phyloP scores from a whole-genome alignment of 1,140 invertebrate species.

The Calliopsis andreniformis region DNA sequence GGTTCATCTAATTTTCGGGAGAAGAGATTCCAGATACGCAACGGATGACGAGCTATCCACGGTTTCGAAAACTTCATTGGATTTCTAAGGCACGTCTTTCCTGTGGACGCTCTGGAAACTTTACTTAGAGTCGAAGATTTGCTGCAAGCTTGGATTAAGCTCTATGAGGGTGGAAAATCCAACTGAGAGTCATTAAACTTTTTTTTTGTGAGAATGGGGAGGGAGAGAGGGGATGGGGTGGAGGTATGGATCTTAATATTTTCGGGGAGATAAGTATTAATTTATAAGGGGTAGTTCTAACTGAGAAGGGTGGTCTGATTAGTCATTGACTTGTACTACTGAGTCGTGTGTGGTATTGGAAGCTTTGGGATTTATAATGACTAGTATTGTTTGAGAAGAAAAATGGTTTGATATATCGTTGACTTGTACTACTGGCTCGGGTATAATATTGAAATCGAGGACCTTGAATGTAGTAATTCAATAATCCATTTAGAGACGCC shows the following conservation, averaged over 20 bases:
- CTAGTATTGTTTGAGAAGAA: no score
- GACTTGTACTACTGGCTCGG: not conserved
- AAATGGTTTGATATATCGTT: not conserved
- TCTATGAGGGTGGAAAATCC: no score
- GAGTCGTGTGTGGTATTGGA: not conserved
- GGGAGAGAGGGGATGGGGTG: no score
- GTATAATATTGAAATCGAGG: not conserved
- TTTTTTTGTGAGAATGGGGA: no score
- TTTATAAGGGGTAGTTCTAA: no score
- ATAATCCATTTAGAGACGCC: no score
- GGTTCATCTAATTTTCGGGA: conserved; percentile 9
- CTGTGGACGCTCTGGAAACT: not conserved
- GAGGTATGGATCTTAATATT: no score
- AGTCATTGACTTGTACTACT: not conserved
- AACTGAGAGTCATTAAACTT: no score
- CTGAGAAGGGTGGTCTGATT: no score
- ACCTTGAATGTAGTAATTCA: no score
- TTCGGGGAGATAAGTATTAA: no score
- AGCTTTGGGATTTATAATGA: not conserved
- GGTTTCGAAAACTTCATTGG: not conserved
- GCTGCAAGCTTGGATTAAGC: no score
- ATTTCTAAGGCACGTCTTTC: not conserved
- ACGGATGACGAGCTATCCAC: not conserved
- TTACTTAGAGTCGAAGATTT: not conserved
- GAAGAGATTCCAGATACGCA: not conserved